Conservation (phyloP, 2,113 vertebrate genomes). For the Proterorhinus semilunaris region DNA sequence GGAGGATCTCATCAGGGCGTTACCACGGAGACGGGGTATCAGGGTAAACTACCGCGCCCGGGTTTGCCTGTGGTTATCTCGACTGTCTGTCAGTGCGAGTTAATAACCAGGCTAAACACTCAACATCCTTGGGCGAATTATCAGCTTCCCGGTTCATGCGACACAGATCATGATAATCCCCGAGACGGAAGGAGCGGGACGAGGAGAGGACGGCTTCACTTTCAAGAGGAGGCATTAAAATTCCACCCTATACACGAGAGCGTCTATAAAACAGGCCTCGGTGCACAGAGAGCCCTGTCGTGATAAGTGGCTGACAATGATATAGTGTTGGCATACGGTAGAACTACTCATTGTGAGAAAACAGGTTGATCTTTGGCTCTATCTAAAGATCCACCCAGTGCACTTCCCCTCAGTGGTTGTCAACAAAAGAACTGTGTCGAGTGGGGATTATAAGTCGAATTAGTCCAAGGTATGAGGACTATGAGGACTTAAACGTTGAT, state of each 20-base stretch:
- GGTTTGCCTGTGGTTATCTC: constrained; percentile 71
- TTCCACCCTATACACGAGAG: constrained; percentile 59
- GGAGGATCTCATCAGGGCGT: constrained; percentile 23
- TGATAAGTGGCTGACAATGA: constrained; percentile 54
- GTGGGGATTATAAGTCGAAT: neutral
- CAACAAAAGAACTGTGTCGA: neutral
- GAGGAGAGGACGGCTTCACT: constrained; percentile 41
- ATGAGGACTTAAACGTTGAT: too few species aligned
- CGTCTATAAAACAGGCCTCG: constrained; percentile 47
- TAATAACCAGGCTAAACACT: constrained; percentile 76
- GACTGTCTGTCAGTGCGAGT: constrained; percentile 80
- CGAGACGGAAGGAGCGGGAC: constrained; percentile 17
- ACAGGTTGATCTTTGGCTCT: constrained; percentile 13
- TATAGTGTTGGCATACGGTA: constrained; percentile 46
- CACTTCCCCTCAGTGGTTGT: neutral
- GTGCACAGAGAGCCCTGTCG: constrained; percentile 20
- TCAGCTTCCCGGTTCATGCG: constrained; percentile 67
- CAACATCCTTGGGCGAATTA: constrained; percentile 66
- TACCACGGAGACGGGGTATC: constrained; percentile 62
- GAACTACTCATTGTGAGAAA: constrained; percentile 26
- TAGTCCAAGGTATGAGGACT: too few species aligned
- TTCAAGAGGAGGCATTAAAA: constrained; percentile 67
- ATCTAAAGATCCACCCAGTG: constrained; percentile 14
- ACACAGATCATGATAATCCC: constrained; percentile 65
- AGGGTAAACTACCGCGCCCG: constrained; percentile 52